Conservation (phyloP, 2,888 invertebrate genomes). For the Aromia moschata region DNA sequence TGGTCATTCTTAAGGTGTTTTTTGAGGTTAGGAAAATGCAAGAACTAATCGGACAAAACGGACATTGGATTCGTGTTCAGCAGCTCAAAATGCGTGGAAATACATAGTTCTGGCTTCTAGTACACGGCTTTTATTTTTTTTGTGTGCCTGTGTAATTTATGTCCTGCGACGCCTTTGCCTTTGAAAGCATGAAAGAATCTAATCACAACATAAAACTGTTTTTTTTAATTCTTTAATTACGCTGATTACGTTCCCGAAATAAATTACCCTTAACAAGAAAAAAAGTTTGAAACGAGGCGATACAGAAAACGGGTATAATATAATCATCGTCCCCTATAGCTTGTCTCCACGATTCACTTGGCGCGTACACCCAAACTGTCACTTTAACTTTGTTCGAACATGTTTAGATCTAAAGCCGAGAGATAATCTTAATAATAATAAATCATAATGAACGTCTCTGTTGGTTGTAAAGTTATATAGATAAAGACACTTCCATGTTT, state of each 20-base stretch:
- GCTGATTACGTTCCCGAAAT: neutral
- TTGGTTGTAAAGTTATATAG: conserved; percentile 25
- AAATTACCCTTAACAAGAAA: neutral
- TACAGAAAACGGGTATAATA: neutral
- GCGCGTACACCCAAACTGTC: conserved; percentile 15
- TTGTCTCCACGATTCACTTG: conserved; percentile 6
- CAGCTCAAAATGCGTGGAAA: no score
- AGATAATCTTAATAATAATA: conserved; percentile 24
- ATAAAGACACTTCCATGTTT: conserved; percentile 20
- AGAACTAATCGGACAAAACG: no score
- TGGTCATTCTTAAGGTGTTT: no score
- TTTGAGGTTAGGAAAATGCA: no score
- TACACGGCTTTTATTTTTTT: no score
- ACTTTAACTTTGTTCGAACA: conserved; percentile 20
- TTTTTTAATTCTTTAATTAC: no score
- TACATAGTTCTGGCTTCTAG: no score
- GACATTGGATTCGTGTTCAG: no score
- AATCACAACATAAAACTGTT: no score
- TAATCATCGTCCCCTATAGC: neutral
- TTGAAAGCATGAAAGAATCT: no score
- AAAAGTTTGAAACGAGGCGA: neutral
- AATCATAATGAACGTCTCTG: conserved; percentile 22
- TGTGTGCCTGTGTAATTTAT: no score
- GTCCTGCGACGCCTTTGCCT: no score
- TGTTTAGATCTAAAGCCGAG: conserved; percentile 16